Conservation (phyloP, 2,888 invertebrate genomes). For the Orthonychiurus folsomi region DNA sequence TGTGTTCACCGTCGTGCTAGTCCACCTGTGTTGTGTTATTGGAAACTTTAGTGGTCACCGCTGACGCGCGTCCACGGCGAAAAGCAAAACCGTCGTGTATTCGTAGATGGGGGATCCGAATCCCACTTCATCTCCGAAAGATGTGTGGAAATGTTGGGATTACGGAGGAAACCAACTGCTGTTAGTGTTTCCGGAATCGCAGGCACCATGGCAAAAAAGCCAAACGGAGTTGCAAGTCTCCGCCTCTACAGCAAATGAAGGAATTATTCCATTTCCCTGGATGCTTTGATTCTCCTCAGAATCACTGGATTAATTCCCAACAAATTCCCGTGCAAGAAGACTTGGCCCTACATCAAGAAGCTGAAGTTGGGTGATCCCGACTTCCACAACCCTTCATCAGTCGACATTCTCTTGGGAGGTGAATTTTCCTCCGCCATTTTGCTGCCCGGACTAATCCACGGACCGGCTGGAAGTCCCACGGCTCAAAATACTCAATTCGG, state of each 20-base stretch:
- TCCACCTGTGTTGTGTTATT: neutral
- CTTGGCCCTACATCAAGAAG: neutral
- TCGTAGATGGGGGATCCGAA: slow-evolving; percentile 14
- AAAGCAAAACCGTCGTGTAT: neutral
- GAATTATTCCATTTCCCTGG: neutral
- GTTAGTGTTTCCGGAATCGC: slow-evolving; percentile 2
- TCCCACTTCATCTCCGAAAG: slow-evolving; percentile 10
- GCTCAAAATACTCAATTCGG: slow-evolving; percentile 7
- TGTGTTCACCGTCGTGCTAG: neutral
- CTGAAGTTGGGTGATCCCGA: neutral
- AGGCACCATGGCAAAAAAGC: neutral
- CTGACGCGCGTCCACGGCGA: neutral
- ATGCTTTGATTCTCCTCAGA: neutral
- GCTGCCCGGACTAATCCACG: neutral
- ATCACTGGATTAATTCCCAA: neutral
- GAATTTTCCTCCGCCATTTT: neutral
- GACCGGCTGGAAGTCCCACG: neutral
- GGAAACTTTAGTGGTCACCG: slow-evolving; percentile 6
- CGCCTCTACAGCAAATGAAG: neutral
- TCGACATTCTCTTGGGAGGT: neutral
- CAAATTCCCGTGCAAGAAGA: neutral
- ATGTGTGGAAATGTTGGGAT: neutral
- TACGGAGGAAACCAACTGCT: neutral
- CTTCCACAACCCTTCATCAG: neutral
- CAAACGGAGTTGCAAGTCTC: slow-evolving; percentile 6